A percentile compares a stretch with the other conserved stretches of the same genome.
Conservation (phyloP, 2,797 vertebrate species). For the Macrochelys suwanniensis region DNA sequence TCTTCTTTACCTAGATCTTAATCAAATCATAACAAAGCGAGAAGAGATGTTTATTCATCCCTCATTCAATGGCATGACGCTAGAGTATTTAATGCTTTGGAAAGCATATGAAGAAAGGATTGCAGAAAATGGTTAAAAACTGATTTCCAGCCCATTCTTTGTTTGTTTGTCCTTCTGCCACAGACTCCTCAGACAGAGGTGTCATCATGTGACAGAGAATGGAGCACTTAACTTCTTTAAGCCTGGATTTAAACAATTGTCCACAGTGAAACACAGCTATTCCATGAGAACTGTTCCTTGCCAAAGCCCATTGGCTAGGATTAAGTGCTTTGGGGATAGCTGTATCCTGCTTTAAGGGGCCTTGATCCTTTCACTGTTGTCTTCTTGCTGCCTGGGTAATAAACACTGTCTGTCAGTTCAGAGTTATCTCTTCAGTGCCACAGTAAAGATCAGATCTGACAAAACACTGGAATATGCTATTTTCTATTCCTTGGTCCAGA, state of each 20-base stretch:
- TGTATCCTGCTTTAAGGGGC: constrained; percentile 61
- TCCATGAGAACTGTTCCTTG: constrained; percentile 50
- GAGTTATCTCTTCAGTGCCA: constrained; percentile 55
- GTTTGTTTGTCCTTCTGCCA: background rate
- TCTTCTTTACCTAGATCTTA: background rate
- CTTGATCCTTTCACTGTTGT: constrained; percentile 63
- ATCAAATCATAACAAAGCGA: background rate
- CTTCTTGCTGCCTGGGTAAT: constrained; percentile 64
- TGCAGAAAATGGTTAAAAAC: background rate
- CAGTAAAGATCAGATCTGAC: constrained; percentile 71
- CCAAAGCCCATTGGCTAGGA: constrained; percentile 67
- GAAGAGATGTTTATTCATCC: background rate
- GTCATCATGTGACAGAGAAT: background rate
- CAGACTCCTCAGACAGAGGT: background rate
- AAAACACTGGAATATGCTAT: constrained; percentile 66
- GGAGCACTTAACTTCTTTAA: constrained; percentile 69
- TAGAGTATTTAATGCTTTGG: background rate
- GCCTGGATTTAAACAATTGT: constrained; percentile 74
- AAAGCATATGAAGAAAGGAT: background rate
- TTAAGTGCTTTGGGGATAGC: constrained; percentile 60
- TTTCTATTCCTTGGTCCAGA: constrained; percentile 52
- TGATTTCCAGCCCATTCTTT: background rate
- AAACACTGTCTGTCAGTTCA: constrained; percentile 64
- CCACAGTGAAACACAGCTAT: constrained; percentile 66
- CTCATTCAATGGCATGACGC: background rate